Percentiles rank a stretch among this genome's conserved stretches.
phyloP scores from a whole-genome alignment of 1,140 invertebrate genomes.

The Lamellibrachia luymesi region DNA sequence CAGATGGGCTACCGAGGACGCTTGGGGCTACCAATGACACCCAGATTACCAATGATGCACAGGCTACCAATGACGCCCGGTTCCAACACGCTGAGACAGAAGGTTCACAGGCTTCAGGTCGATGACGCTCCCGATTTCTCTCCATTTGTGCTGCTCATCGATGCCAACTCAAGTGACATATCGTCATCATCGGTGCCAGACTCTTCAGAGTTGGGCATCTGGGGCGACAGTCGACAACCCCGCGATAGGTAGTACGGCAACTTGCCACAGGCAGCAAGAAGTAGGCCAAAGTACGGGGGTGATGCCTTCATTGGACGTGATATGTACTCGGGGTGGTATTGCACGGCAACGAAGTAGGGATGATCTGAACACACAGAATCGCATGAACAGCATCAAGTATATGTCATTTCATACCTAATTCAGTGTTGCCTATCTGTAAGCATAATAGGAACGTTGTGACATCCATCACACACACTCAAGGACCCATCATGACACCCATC shows the following conservation, averaged over 20 bases:
- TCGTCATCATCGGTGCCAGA: conserved; percentile 19
- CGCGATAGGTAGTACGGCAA: conserved; percentile 20
- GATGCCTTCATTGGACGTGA: conserved; percentile 90
- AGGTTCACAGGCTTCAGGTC: background rate
- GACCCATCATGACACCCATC: too few relatives aligned
- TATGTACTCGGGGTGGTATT: conserved; percentile 97
- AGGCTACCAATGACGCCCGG: background rate
- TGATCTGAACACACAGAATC: conserved; percentile 61
- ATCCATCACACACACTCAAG: too few relatives aligned
- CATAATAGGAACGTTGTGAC: too few relatives aligned
- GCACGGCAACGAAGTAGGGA: conserved; percentile 91
- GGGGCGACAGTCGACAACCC: conserved; percentile 25
- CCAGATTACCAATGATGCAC: background rate
- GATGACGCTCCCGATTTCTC: background rate
- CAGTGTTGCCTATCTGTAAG: too few relatives aligned
- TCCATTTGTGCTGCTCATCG: conserved; percentile 5
- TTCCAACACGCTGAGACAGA: background rate
- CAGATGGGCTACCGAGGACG: too few relatives aligned
- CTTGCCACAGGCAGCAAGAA: conserved; percentile 52
- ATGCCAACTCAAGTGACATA: conserved; percentile 15
- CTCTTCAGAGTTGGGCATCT: background rate
- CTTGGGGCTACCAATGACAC: background rate
- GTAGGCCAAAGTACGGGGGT: conserved; percentile 91
- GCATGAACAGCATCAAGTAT: too few relatives aligned
- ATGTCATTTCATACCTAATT: too few relatives aligned